Conservation (phyloP, 2,888 invertebrate genomes). For the Lymantria dispar region DNA sequence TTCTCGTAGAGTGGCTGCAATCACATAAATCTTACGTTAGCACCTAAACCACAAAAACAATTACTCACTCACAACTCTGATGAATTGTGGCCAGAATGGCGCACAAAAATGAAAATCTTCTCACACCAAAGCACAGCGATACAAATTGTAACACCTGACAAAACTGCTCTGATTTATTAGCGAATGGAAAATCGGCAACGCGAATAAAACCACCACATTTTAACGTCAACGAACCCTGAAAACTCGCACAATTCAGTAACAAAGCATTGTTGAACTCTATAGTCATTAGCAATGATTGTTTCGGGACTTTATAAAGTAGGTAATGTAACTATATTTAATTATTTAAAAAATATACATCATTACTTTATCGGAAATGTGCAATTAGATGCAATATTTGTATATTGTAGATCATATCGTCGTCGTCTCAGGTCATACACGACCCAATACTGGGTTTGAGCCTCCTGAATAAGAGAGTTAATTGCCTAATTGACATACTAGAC, state of each 20-base stretch:
- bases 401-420: no score
- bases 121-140: conserved; percentile 37
- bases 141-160: conserved; percentile 64
- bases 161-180: conserved; percentile 59
- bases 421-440: no score
- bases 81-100: conserved; percentile 35
- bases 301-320: conserved; percentile 8
- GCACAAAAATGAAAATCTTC: conserved; percentile 42
- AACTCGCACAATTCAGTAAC: conserved; percentile 41
- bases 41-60: conserved; percentile 27
- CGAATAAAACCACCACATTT: conserved; percentile 51
- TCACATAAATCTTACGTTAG: conserved; percentile 22
- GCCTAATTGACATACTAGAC: no score
- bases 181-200: conserved; percentile 40
- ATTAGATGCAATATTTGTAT: no score
- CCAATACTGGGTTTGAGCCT: no score
- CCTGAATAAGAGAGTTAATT: no score
- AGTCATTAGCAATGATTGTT: conserved; percentile 44
- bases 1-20: not conserved
- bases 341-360: no score
- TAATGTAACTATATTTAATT: no score
- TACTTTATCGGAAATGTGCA: no score
- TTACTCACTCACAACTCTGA: conserved; percentile 31
- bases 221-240: conserved; percentile 41
- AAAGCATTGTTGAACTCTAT: conserved; percentile 43